Evolutionary conservation across 92 coral and sea anemone species (phyloP).

Genomic region (Palythoa grandiflora): DNA sequence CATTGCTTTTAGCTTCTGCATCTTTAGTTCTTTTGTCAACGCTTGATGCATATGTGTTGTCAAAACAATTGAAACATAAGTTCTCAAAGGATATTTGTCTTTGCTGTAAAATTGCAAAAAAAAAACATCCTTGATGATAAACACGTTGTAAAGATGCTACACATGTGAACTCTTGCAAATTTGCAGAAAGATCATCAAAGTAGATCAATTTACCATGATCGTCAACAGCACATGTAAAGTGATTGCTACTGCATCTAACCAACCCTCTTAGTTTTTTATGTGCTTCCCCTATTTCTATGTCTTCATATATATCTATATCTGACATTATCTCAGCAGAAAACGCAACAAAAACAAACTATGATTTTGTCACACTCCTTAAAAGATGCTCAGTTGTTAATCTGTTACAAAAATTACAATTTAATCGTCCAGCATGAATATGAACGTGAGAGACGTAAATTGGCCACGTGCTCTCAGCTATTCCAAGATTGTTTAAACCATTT

Average conservation of each 20-base stretch:
- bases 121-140: not conserved
- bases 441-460: slow-evolving; percentile 37
- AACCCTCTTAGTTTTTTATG: slow-evolving; percentile 55
- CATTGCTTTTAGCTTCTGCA: too few relatives aligned
- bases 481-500: slow-evolving; percentile 53
- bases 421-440: slow-evolving; percentile 52
- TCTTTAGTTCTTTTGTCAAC: not conserved
- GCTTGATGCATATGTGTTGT: too few relatives aligned
- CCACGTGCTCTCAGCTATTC: slow-evolving; percentile 58
- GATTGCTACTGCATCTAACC: slow-evolving; percentile 57
- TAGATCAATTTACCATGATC: slow-evolving; percentile 1
- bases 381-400: not conserved
- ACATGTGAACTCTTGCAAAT: not conserved
- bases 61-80: too few relatives aligned
- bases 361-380: slow-evolving; percentile 15
- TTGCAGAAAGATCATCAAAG: not conserved
- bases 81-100: too few relatives aligned
- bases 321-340: slow-evolving; percentile 53
- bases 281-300: slow-evolving; percentile 47
- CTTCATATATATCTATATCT: slow-evolving; percentile 55
- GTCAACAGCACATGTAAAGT: slow-evolving; percentile 59
- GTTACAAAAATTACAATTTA: slow-evolving; percentile 27
- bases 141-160: not conserved
- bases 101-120: not conserved
- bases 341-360: slow-evolving; percentile 47